Base-by-base conservation (phyloP, 1,140 invertebrate species). In the Calliopsis andreniformis region DNA sequence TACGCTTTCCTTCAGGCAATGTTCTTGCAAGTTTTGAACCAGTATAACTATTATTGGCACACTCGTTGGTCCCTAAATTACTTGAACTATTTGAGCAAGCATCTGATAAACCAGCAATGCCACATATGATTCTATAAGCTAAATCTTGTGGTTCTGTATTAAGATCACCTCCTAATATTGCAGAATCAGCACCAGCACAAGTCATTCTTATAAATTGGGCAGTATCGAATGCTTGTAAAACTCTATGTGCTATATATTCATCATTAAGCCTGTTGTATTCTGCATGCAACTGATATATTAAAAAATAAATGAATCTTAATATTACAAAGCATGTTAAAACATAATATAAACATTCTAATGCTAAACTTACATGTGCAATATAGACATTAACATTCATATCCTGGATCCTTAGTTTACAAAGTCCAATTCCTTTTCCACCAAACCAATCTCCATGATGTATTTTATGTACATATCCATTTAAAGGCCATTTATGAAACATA, bases 401-500 rank as follows among this genome's bases (percentile, higher is more conserved):
- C 76, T 95, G 92, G 55, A 95, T 90, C 86, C 93, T 89, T 12
- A 98, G 93, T 85, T 94, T 94, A 85, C 96, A 98, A n/a, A 99
- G 90, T 14, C 97, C 98, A 63, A 99, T 95, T 45, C 98, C 98
- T 94, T 99, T 99, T 8, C 98, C 98, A 63, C 97, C 98, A 92
- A 98, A 99, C 98, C 98, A 99, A 89, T 99, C 98, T 1, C 97
- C 98, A 92, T 99, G 98, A 58, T 98, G 96, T 79, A 99, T 94
- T 92, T 98, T 98, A 90, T 99, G 98, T 64, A 98, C 95, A 88
- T 99, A 99, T 3, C 98, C 98, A 93, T 99, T 99, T n/a, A 99
- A 92, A 39, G 97, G 94, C 95, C 97, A 99, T 73, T 96, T 95
- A 91, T 98, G 97, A 84, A 97, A 98, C 87, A 98, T 95, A 0